Evolutionary conservation across 2,888 invertebrate species (phyloP), one percentile per base, ranked within the genome.

Genomic region (Agrenia bidenticulata): DNA sequence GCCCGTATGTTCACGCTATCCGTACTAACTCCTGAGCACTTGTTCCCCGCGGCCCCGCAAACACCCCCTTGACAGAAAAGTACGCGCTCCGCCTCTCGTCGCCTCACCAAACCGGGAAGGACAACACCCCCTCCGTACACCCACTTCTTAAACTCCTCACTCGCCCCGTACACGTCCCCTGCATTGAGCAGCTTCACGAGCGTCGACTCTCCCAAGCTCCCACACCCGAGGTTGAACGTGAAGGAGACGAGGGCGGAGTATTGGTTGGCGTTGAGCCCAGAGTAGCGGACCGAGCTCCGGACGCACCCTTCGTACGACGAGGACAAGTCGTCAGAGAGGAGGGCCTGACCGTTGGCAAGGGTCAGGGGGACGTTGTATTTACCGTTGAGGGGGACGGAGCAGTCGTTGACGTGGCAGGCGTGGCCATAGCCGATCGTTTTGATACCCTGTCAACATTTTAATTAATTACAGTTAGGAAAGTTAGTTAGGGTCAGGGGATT

Each of bases 211-310:
- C 66, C 63, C 13, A 75, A 57, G 53, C 42, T 73, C 13, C 70
- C 72, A 58, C 75, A 75, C 0, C 73, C 73, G 17, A 73, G 51
- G 56, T 75, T 75, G 57, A 75, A 75, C 1, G 71, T 65, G 56
- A 75, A 75, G 21, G 73, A 73, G 1, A 49, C 70, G 5, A 75
- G 57, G 17, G 75, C 73, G 13, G 75, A 75, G 42, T 27, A 69
- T 39, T 66, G 66, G 41, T 69, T 54, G 1, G 61, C 66, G 23
- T 63, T 69, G 1, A 75, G 50, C 39, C 41, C 53, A 1, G 53
- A 7, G 37, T 63, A 70, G 1, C 67, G 70, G 11, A 71, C 67
- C 0, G 37, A 2, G 41, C 24, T 64, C 0, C 41, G 17, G 1
- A 75, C 73, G 32, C 75, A 75, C 27, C 50, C n/a, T 50, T 75